These are phyloP conservation scores for Cheilosia scutellata DNA, from an alignment of 2,888 invertebrate genomes.

Conservation along the genomic window DNA sequence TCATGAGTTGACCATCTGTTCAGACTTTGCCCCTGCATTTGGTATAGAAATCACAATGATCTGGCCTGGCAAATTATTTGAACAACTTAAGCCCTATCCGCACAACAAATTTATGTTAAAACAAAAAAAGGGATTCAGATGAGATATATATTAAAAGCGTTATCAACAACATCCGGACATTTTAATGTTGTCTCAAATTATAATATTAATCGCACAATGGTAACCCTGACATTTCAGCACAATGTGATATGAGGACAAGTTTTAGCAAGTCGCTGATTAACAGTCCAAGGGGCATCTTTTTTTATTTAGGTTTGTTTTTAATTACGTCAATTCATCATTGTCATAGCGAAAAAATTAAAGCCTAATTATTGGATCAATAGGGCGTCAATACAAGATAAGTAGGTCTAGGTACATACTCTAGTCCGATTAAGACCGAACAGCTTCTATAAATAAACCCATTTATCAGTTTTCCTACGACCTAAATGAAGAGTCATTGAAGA, in stretches of 20 bases:
- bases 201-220: background rate
- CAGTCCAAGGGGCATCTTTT: background rate
- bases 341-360: background rate
- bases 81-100: too few species aligned
- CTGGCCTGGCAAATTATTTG: too few species aligned
- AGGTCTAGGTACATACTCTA: too few species aligned
- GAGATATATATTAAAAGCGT: background rate
- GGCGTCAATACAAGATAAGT: background rate
- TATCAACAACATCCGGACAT: background rate
- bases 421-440: too few species aligned
- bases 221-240: background rate
- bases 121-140: too few species aligned
- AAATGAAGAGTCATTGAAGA: too few species aligned
- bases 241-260: background rate
- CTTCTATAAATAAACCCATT: too few species aligned
- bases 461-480: too few species aligned
- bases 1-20: too few species aligned
- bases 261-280: background rate
- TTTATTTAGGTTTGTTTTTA: background rate
- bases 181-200: background rate
- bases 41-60: too few species aligned
- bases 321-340: background rate
- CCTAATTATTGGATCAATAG: background rate
- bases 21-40: too few species aligned
- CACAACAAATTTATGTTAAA: too few species aligned